Base-by-base conservation (phyloP, 2,113 vertebrate species). In the Meles meles region DNA sequence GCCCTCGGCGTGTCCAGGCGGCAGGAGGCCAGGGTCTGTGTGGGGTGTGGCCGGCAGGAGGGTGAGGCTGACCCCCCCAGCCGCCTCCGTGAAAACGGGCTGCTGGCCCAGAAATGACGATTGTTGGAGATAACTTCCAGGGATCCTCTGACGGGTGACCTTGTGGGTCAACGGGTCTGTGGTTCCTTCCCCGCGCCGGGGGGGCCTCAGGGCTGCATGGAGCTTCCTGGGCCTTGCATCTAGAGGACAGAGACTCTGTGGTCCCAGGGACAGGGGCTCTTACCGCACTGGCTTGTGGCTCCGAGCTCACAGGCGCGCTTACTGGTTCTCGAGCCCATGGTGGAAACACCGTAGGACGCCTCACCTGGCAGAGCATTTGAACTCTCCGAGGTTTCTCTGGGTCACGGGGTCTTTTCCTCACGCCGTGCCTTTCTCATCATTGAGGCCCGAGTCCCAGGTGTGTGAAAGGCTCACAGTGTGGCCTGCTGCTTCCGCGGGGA, bases 391-490 rank as follows among this genome's bases (percentile, higher is more conserved):
- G 7, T 37, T 23, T 7, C 29, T 49, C 52, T 34, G 31, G n/a
- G 31, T 34, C 80, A 31, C 67, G 3, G 4, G 0, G 29, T 17
- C 65, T 77, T 44, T 61, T 17, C 25, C 7, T 13, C 9, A 2
- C 4, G 25, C 59, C 7, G 1, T 3, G 13, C n/a, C 8, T 8
- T 6, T 14, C 6, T 14, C 20, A 2, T n/a, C 34, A 0, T 0
- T 7, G 6, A 18, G 18, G 27, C 63, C 27, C 17, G n/a, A 23
- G 47, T 18, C 34, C 67, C 21, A 6, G 18, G 37, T 49, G 21
- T 27, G 10, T 65, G 63, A 61, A 2, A 27, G 0, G 3, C 69
- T 14, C 9, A 0, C 2, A 0, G 27, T 6, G 6, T 6, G 20
- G 13, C 7, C 37, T n/a, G 8, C 2, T 8, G 0, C 31, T 59